Base-by-base conservation (phyloP, 2,888 invertebrate genomes). In the Nesidiocoris tenuis region DNA sequence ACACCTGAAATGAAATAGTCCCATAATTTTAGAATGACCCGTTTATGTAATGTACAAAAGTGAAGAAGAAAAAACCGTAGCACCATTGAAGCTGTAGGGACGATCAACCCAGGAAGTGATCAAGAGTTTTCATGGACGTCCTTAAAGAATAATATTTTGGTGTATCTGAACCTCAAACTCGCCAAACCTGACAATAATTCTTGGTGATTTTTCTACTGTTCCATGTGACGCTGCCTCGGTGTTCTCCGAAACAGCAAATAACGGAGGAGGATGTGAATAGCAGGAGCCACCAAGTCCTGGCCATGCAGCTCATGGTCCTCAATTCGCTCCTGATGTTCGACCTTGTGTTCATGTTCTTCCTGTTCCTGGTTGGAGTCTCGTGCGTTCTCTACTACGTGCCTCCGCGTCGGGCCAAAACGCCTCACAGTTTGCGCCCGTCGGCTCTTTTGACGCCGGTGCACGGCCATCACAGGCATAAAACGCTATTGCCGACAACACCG, bases 271-370 rank as follows among this genome's bases (percentile, higher is more conserved):
- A 66, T 64, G 74, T 64, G 74, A 74, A 65, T 64, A 56, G 65
- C 23, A 21, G 22, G 65, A 64, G 39, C 12, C 39, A 39, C 39
- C 39, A 39, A 39, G 39, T 39, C 39, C 39, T 39, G 39, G 76
- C 77, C 64, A 92, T 93, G 92, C 91, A 91, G 89, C 88, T 92
- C 84, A 88, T 92, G 89, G 91, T 91, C 88, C 88, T 92, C 86
- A 92, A 92, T 86, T 92, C 92, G 83, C 88, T 93, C 85, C 89
- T 92, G 87, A 92, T 92, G 91, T 93, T 93, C 88, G 92, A 93
- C 86, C 89, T 92, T 85, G 92, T 92, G 85, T 93, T 93, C 87
- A 88, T 92, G 86, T 92, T 92, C 86, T 92, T 93, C 87, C 87
- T 93, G 84, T 92, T 93, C 86, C 89, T 93, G 84, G 90, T 92